These are phyloP conservation scores for Ciona savignyi DNA, from an alignment of 23 tunicate genomes.

Conservation along the genomic window DNA sequence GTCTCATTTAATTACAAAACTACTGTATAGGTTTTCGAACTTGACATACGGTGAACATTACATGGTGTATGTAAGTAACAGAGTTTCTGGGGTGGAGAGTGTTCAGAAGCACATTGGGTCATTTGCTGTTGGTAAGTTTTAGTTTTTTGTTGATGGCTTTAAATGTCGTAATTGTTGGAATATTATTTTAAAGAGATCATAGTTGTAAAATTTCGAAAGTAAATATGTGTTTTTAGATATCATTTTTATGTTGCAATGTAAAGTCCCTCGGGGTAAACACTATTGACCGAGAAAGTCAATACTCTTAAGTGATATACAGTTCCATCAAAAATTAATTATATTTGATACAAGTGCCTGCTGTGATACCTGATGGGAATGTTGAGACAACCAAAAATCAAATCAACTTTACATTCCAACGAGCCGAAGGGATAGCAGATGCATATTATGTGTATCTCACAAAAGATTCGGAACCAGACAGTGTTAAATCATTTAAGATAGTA, in stretches of 20 bases:
- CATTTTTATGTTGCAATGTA: no score
- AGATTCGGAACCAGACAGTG: neutral
- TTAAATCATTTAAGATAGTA: neutral
- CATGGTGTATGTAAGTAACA: slow-evolving; percentile 1
- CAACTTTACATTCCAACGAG: neutral
- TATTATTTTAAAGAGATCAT: no score
- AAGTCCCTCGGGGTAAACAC: no score
- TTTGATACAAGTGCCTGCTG: no score
- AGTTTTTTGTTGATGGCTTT: no score
- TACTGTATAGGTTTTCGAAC: slow-evolving; percentile 13
- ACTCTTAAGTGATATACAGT: no score
- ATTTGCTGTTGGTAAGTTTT: slow-evolving; percentile 42
- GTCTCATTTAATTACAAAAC: no score
- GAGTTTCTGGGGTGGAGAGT: slow-evolving; percentile 13
- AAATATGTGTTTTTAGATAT: no score
- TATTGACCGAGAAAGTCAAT: no score
- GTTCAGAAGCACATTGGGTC: neutral
- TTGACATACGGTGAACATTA: slow-evolving; percentile 35
- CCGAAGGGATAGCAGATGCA: neutral
- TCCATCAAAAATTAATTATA: no score
- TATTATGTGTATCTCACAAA: neutral
- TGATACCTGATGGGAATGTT: neutral
- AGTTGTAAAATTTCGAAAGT: no score
- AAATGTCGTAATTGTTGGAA: no score
- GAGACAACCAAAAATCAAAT: neutral